Conservation (phyloP, 2,888 invertebrate genomes). For the Tubulanus polymorphus region DNA sequence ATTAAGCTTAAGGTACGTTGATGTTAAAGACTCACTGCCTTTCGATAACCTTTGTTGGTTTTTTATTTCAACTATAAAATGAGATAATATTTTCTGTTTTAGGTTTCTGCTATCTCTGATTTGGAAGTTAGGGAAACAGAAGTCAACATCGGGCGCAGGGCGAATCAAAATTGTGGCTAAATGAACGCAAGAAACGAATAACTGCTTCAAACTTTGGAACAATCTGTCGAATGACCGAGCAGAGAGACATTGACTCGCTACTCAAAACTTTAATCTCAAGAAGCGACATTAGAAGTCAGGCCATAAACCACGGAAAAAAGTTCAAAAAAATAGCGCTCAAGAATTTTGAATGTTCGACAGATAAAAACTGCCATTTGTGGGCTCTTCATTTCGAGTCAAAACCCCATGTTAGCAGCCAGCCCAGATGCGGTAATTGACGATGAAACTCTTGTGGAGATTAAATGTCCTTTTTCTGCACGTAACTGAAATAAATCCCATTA, state of each 20-base stretch:
- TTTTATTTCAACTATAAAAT: no score
- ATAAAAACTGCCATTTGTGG: conserved; percentile 12
- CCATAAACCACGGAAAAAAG: conserved; percentile 15
- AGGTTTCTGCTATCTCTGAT: background rate
- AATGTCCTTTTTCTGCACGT: conserved; percentile 16
- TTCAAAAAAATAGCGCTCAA: conserved; percentile 13
- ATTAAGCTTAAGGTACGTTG: background rate
- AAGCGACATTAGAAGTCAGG: no score
- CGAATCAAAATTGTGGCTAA: conserved; percentile 7
- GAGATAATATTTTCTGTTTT: no score
- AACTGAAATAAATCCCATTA: conserved; percentile 1
- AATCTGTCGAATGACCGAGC: conserved; percentile 11
- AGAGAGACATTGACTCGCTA: no score
- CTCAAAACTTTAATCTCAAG: no score
- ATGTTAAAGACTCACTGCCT: no score
- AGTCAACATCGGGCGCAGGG: conserved; percentile 9
- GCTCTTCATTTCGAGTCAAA: conserved; percentile 5
- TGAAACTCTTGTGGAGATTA: conserved; percentile 8
- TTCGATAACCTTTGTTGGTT: no score
- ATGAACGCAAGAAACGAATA: conserved; percentile 14
- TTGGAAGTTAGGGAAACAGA: conserved; percentile 6
- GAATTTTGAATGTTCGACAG: conserved; percentile 6
- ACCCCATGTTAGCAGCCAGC: conserved; percentile 11
- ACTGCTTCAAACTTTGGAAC: conserved; percentile 22
- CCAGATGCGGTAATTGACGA: conserved; percentile 14